phyloP scores from a whole-genome alignment of 2,888 invertebrate genomes.

The Mystacides longicornis region DNA sequence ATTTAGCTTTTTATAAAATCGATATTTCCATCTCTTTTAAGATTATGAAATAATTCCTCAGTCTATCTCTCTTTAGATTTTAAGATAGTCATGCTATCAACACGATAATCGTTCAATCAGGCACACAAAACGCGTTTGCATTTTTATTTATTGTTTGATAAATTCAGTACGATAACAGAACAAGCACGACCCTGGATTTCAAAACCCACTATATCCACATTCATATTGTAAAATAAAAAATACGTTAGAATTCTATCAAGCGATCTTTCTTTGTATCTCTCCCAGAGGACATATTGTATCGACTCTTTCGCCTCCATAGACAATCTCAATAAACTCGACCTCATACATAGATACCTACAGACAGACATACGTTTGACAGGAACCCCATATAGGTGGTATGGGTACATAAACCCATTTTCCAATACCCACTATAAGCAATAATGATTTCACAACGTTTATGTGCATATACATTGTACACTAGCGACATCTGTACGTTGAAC shows the following conservation, averaged over 20 bases:
- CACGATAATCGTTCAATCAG: too few species aligned
- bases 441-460: neutral
- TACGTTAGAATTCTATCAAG: constrained; percentile 23
- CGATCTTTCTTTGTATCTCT: constrained; percentile 19
- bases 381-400: too few species aligned
- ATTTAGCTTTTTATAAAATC: too few species aligned
- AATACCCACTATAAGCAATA: neutral
- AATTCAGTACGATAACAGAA: too few species aligned
- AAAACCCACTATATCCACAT: constrained; percentile 3
- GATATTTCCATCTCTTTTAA: too few species aligned
- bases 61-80: too few species aligned
- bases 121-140: too few species aligned
- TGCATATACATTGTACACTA: neutral
- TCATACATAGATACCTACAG: neutral
- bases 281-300: constrained; percentile 20
- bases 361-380: neutral
- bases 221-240: constrained; percentile 20
- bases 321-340: constrained; percentile 14
- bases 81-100: too few species aligned
- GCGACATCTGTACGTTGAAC: neutral
- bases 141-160: too few species aligned
- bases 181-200: neutral
- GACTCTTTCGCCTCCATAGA: constrained; percentile 3
- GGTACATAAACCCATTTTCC: neutral
- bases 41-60: too few species aligned